These are phyloP conservation scores for Ephialtes manifestator DNA, from an alignment of 2,888 invertebrate species.

Conservation along the genomic window DNA sequence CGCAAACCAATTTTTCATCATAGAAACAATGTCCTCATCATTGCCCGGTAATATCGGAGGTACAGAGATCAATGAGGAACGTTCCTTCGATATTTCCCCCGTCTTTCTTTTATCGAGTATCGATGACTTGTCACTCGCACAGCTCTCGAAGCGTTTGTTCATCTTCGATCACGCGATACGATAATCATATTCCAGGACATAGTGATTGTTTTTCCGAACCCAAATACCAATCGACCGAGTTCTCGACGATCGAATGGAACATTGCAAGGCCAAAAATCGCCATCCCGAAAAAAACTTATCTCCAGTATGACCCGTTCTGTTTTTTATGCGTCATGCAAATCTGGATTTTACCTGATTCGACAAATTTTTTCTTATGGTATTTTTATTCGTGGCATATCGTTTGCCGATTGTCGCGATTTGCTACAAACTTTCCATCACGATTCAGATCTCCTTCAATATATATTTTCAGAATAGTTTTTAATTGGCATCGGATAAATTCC, in stretches of 20 bases:
- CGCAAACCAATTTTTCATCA: slow-evolving; percentile 10
- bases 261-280: slow-evolving; percentile 1
- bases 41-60: slow-evolving; percentile 31
- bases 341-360: background rate
- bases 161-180: slow-evolving; percentile 51
- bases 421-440: background rate
- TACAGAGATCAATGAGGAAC: slow-evolving; percentile 41
- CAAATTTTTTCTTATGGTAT: background rate
- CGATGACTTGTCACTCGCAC: slow-evolving; percentile 60
- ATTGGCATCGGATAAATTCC: slow-evolving; percentile 30
- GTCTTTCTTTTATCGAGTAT: slow-evolving; percentile 56
- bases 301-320: background rate
- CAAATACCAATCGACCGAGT: background rate
- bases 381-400: background rate
- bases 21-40: background rate
- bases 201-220: slow-evolving; percentile 1
- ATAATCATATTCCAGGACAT: slow-evolving; percentile 30
- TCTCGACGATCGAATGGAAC: slow-evolving; percentile 7
- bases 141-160: slow-evolving; percentile 44
- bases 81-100: slow-evolving; percentile 12
- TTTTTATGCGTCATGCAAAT: slow-evolving; percentile 6
- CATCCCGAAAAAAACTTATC: slow-evolving; percentile 23
- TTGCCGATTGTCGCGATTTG: slow-evolving; percentile 19
- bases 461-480: background rate
- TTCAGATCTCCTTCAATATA: background rate